Base-by-base conservation (phyloP, 2,113 vertebrate species). In the Rattus rattus region DNA sequence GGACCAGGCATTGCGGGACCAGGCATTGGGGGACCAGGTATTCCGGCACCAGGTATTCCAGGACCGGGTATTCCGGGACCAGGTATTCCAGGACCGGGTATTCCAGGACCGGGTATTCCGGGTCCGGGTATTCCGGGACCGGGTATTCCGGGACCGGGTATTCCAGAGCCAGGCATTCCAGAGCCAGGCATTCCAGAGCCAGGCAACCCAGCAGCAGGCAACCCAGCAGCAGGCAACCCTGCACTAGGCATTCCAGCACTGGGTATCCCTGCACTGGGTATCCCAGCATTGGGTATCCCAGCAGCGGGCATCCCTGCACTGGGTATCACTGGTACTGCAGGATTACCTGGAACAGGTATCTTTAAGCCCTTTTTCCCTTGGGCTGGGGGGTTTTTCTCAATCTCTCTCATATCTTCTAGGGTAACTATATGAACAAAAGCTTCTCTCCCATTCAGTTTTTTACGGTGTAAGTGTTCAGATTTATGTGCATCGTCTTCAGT, bases 361-460 rank as follows among this genome's bases (percentile, higher is more conserved):
- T 99, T 99, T 95, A 99, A 98, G 7, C 99, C 99, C 92, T 99
- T 99, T 97, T 99, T 99, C 93, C 99, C 99, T 98, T 99, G 99
- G 33, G 99, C 98, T 1, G 99, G 99, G 80, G 99, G 99, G 97
- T 99, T 99, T 97, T 99, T 99, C 96, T 99, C 99, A 97, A 99
- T 99, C 90, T 99, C 99, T 97, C 99, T 99, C 99, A 99, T 99
- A 98, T 99, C 99, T 76, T 99, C 99, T 94, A 99, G 97, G 61
- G 99, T 99, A 93, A 99, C 98, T 96, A 99, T 97, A 97, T 99
- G 99, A 89, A 99, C 98, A 98, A 99, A 99, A 90, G 99, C 99
- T 98, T 99, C 99, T 95, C 99, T 99, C 77, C 99, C 99, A 69
- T 99, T 99, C 94, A 99, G 98, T 94, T 99, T 99, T 98, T 99